These are phyloP conservation scores for Agelaius tricolor DNA, from an alignment of 2,113 vertebrate species.

Conservation along the genomic window DNA sequence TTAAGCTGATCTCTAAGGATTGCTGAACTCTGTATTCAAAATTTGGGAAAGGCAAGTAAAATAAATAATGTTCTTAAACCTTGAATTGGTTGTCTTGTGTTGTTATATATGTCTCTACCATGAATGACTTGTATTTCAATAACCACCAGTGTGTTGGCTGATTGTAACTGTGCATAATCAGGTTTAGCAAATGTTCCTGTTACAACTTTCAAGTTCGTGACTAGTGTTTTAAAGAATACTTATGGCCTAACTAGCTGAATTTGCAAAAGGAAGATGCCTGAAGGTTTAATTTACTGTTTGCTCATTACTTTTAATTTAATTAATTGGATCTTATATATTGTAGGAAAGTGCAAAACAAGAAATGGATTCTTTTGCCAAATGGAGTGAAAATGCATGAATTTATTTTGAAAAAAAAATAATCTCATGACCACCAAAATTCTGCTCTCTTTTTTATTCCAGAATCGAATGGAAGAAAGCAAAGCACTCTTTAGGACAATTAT, in stretches of 20 bases:
- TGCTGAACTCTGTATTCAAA: background rate
- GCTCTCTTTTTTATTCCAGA: conserved; percentile 69
- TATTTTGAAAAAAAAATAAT: background rate
- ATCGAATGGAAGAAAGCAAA: conserved; percentile 97
- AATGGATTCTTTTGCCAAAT: background rate
- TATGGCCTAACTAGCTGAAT: background rate
- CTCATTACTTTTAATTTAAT: background rate
- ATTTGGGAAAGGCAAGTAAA: background rate
- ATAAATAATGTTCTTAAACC: background rate
- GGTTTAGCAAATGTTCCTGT: background rate
- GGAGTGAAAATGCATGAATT: background rate
- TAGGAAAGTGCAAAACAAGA: background rate
- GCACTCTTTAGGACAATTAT: conserved; percentile 93
- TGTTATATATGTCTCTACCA: background rate
- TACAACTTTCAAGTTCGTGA: background rate
- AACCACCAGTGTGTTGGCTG: background rate
- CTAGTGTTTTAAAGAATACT: background rate
- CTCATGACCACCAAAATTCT: background rate
- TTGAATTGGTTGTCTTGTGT: background rate
- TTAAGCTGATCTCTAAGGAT: background rate
- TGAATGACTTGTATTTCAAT: background rate
- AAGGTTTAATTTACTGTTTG: background rate
- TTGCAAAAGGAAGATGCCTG: background rate
- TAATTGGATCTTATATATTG: background rate
- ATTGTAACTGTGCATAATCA: background rate